These are phyloP conservation scores for Oplegnathus fasciatus DNA, from an alignment of 2,113 vertebrate species.

Conservation along the genomic window DNA sequence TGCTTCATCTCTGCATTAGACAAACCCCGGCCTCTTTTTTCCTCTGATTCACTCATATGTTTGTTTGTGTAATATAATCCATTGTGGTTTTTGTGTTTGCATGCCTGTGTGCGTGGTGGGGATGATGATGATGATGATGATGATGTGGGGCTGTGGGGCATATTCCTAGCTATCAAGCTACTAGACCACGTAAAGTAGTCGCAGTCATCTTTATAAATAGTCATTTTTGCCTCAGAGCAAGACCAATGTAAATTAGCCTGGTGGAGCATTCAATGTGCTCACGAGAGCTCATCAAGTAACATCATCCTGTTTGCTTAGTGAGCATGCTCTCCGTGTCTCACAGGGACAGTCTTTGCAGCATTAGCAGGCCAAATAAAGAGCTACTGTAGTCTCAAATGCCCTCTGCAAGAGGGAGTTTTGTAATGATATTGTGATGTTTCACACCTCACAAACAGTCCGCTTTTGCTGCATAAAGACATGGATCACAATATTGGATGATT, in stretches of 20 bases:
- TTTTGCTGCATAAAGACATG: conserved; percentile 11
- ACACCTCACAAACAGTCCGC: background rate
- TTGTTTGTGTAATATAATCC: conserved; percentile 60
- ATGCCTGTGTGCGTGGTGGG: conserved; percentile 5
- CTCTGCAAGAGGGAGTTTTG: conserved; percentile 20
- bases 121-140: conserved; percentile 15
- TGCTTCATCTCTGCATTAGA: conserved; percentile 53
- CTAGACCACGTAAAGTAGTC: conserved; percentile 55
- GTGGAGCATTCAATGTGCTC: conserved; percentile 63
- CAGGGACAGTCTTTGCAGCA: conserved; percentile 41
- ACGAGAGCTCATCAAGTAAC: conserved; percentile 73
- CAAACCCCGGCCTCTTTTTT: conserved; percentile 52
- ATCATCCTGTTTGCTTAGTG: conserved; percentile 68
- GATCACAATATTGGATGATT: background rate
- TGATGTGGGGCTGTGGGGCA: conserved; percentile 41
- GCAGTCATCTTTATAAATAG: conserved; percentile 71
- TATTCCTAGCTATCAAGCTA: conserved; percentile 32
- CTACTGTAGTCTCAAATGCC: conserved; percentile 33
- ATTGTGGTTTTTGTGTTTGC: conserved; percentile 13
- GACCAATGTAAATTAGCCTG: conserved; percentile 73
- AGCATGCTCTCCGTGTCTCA: conserved; percentile 54
- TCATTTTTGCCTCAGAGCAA: conserved; percentile 63
- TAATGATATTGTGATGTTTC: conserved; percentile 37
- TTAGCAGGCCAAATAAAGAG: conserved; percentile 61
- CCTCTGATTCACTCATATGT: conserved; percentile 50